A percentile compares a stretch with the other conserved stretches of the same genome.
These are phyloP conservation scores for Candoia aspera DNA, from an alignment of 2,113 vertebrate species.

Conservation along the genomic window DNA sequence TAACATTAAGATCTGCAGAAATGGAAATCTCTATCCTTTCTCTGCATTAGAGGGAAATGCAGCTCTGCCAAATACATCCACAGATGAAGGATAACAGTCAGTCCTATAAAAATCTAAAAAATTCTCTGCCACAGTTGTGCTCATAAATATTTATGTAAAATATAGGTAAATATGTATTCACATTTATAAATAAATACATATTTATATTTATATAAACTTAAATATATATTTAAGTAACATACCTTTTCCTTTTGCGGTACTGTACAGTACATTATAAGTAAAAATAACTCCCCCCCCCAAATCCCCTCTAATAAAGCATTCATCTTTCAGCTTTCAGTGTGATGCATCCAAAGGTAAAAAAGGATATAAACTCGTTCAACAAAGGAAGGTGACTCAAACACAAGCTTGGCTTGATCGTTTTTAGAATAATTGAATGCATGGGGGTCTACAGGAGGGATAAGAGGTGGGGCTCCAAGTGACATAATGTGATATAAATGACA, in stretches of 20 bases:
- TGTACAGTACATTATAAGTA: not conserved
- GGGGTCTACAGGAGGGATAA: not conserved
- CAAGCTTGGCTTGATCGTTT: not conserved
- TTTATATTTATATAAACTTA: too few species aligned
- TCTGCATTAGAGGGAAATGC: not conserved
- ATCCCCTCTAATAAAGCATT: not conserved
- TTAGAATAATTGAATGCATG: not conserved
- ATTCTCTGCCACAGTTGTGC: too few species aligned
- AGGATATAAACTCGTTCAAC: not conserved
- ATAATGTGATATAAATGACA: not conserved
- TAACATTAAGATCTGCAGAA: not conserved
- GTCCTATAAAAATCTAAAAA: too few species aligned
- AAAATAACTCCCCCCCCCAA: not conserved
- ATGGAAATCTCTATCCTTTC: not conserved
- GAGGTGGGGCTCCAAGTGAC: not conserved
- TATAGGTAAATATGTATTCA: too few species aligned
- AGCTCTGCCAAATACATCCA: not conserved
- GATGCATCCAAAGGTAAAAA: not conserved
- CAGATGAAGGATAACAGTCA: not conserved
- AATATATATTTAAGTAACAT: too few species aligned
- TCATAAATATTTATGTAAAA: too few species aligned
- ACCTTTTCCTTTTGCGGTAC: too few species aligned
- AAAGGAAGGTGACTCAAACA: not conserved
- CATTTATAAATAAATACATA: too few species aligned
- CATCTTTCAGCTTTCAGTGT: too few species aligned